phyloP scores from a whole-genome alignment of 2,113 vertebrate genomes.

The Macrotis lagotis region DNA sequence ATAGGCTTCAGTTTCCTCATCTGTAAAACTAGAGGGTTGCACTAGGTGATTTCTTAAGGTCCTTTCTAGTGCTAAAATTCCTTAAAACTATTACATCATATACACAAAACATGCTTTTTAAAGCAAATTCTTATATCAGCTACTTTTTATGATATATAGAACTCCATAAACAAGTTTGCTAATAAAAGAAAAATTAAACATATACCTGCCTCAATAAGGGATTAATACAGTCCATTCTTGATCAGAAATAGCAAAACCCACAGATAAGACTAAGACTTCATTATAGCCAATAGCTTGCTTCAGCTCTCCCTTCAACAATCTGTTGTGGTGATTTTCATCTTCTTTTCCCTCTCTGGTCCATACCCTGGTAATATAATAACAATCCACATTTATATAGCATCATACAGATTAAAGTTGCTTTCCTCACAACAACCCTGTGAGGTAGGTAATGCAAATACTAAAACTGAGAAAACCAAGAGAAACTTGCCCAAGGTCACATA shows the following conservation, averaged over 20 bases:
- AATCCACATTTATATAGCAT: not conserved
- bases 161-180: conserved; percentile 12
- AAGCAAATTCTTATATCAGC: conserved; percentile 17
- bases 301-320: not conserved
- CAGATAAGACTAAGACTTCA: conserved; percentile 17
- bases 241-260: conserved; percentile 31
- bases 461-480: conserved; percentile 17
- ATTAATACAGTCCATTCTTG: conserved; percentile 15
- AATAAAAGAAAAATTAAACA: conserved; percentile 10
- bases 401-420: not conserved
- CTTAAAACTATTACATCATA: conserved; percentile 11
- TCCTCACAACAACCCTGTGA: conserved; percentile 43
- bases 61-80: conserved; percentile 44
- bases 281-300: conserved; percentile 12
- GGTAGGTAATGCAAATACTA: conserved; percentile 8
- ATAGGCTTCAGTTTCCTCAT: not conserved
- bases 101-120: conserved; percentile 36
- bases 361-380: not conserved
- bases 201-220: conserved; percentile 1
- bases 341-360: not conserved
- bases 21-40: not conserved
- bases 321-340: not conserved
- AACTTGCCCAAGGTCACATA: not conserved
- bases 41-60: conserved; percentile 28
- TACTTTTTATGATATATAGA: conserved; percentile 6